Base-by-base conservation (phyloP, 2,888 invertebrate genomes). In the Rhopalosiphum nymphaeae region DNA sequence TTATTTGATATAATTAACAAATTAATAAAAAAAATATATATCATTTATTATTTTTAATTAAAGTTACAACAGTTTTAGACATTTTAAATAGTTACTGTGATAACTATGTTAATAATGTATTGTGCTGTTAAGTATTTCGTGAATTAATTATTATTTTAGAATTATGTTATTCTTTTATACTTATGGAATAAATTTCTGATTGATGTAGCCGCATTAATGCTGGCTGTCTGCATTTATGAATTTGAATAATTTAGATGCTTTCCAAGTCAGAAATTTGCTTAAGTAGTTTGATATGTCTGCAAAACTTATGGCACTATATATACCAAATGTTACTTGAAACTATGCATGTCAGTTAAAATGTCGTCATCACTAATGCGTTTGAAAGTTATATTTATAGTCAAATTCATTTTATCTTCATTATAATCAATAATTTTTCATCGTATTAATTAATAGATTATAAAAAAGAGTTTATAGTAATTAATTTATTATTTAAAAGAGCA, bases 181-280 rank as follows among this genome's bases (percentile, higher is more conserved):
- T 78, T 21, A 36, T 21, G 5, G 21, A 78, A 36, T 78, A 78
- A 9, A 78, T 78, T 78, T 85, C 25, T 90, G 46, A 42, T 42
- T 53, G 26, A 91, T 36, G 91, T 61, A n/a, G 57, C 11, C 26
- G 44, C 11, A 7, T 78, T 36, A 36, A 78, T 78, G n/a, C 25
- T 29, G 29, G 16, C 53, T 67, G n/a, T 67, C 42, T 29, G 44
- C 49, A 29, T 91, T 91, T 56, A 53, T 84, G 42, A 56, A 78
- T 78, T 91, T 78, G 53, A 49, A 91, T 91, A 91, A 91, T 91
- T 78, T 49, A 78, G 26, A 78, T 26, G 84, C 11, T 91, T 56
- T 91, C 56, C 84, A 56, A 56, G 84, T 53, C 91, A 44, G 84
- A 91, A 56, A 85, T 91, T 42, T 10, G 42, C 84, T 42, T 46